Percentiles rank a stretch among this genome's conserved stretches.
Evolutionary conservation across 2,113 vertebrate species (phyloP).

Genomic region (Sarotherodon lohbergeri): DNA sequence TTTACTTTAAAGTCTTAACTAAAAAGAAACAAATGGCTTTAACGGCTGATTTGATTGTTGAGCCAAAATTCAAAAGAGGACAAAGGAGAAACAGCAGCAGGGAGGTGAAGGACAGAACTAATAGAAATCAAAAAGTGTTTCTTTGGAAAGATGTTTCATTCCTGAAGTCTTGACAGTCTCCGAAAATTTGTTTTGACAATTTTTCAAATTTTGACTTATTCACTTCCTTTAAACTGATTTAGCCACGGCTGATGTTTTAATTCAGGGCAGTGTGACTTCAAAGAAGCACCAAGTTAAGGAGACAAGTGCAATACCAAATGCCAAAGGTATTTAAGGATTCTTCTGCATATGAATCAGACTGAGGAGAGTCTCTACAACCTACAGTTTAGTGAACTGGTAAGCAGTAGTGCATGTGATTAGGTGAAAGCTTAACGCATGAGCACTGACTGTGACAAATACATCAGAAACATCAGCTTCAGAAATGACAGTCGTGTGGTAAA

Average conservation of each 20-base stretch:
- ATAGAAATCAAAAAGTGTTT: background rate
- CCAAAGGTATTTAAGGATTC: background rate
- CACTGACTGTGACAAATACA: background rate
- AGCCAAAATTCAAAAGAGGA: background rate
- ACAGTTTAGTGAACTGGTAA: background rate
- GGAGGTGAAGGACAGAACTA: background rate
- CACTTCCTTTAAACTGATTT: background rate
- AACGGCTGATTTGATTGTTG: background rate
- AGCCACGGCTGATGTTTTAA: background rate
- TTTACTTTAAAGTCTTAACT: background rate
- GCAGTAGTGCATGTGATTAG: background rate
- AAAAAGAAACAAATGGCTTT: background rate
- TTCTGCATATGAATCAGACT: background rate
- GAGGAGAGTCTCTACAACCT: background rate
- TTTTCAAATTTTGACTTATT: background rate
- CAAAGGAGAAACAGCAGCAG: background rate
- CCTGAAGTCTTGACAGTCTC: background rate
- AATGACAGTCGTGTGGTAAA: background rate
- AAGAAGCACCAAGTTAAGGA: background rate
- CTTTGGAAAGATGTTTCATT: background rate
- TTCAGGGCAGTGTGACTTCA: background rate
- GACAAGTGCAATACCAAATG: background rate
- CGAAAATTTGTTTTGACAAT: background rate
- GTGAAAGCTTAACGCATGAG: background rate
- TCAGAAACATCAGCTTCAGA: background rate